phyloP scores from a whole-genome alignment of 1,140 invertebrate genomes.

The Aporrectodea caliginosa region DNA sequence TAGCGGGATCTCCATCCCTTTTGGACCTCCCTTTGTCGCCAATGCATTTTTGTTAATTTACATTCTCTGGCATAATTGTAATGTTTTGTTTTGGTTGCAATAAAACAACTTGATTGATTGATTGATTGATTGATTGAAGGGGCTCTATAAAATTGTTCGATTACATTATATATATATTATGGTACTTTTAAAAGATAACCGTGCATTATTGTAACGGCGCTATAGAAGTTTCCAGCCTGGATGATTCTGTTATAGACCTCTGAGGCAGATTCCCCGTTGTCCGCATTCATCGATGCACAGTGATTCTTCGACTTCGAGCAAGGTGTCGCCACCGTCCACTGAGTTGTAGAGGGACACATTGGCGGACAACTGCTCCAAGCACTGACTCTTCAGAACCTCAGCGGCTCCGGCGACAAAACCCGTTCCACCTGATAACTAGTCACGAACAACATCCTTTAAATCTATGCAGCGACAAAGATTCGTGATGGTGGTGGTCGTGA shows the following conservation, averaged over 20 bases:
- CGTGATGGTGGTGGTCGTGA: background rate
- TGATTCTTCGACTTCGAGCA: background rate
- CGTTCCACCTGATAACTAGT: background rate
- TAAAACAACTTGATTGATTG: background rate
- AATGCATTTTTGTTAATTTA: no score
- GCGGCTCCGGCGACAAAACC: background rate
- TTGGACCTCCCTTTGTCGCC: no score
- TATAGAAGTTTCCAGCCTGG: background rate
- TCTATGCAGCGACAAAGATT: no score
- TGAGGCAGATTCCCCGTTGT: background rate
- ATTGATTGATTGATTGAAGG: background rate
- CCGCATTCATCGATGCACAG: background rate
- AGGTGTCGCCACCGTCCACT: background rate
- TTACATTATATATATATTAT: background rate
- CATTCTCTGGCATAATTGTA: no score
- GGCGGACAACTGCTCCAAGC: background rate
- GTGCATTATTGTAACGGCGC: no score
- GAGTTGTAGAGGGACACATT: background rate
- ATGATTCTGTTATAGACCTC: no score
- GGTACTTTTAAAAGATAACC: no score
- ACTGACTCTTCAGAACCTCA: background rate
- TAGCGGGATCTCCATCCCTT: no score
- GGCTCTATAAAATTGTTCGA: background rate
- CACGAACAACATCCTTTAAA: no score
- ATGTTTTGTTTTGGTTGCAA: no score